A percentile compares a stretch with the other conserved stretches of the same genome.
These are phyloP conservation scores for Hydropsyche betteni DNA, from an alignment of 2,888 invertebrate genomes.

Conservation along the genomic window DNA sequence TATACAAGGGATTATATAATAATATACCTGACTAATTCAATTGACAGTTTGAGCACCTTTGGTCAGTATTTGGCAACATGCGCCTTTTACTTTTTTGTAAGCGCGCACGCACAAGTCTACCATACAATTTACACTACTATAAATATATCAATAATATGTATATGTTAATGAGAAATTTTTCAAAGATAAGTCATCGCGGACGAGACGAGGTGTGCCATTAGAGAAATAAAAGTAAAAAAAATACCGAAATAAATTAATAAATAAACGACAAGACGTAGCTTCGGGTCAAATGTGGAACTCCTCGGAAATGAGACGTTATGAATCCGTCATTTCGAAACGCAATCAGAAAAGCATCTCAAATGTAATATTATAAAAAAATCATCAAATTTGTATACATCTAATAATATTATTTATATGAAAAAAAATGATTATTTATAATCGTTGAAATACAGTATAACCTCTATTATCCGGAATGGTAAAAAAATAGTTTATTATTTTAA, in stretches of 20 bases:
- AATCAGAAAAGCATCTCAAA: no score
- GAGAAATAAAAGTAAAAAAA: background rate
- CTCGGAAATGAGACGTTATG: background rate
- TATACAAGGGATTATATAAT: no score
- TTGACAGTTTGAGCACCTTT: background rate
- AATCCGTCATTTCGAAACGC: background rate
- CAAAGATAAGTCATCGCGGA: conserved; percentile 29
- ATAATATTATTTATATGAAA: no score
- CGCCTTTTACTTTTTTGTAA: conserved; percentile 14
- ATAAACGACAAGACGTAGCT: conserved; percentile 14
- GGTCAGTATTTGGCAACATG: conserved; percentile 1
- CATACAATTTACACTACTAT: background rate
- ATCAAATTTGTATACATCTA: no score
- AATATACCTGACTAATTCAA: no score
- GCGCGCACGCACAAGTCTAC: background rate
- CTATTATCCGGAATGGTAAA: no score
- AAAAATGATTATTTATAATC: no score
- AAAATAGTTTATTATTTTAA: no score
- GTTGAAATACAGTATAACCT: no score
- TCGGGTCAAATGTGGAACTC: conserved; percentile 39
- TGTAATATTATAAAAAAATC: no score
- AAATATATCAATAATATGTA: background rate
- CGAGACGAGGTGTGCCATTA: conserved; percentile 8
- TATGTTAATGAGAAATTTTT: conserved; percentile 36
- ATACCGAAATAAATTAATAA: background rate